These are phyloP conservation scores for Anolis carolinensis DNA, from an alignment of 2,113 vertebrate species.

Conservation along the genomic window DNA sequence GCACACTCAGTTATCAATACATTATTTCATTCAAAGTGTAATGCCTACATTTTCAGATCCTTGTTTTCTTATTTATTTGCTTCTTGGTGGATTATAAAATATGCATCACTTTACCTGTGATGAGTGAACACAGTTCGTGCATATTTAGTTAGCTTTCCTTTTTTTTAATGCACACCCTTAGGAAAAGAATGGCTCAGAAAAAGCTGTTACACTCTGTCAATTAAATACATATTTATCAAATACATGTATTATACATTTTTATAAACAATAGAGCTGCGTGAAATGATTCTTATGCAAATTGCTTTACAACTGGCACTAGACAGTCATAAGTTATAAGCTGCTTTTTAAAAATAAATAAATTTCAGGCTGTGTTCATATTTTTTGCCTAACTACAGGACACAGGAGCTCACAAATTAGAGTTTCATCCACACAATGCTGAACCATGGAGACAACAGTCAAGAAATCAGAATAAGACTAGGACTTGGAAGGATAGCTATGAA, in stretches of 20 bases:
- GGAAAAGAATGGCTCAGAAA: constrained; percentile 3
- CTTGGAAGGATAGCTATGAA: no score
- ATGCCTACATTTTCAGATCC: not conserved
- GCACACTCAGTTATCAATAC: not conserved
- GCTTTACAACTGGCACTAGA: constrained; percentile 4
- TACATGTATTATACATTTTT: constrained; percentile 11
- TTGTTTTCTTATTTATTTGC: constrained; percentile 33
- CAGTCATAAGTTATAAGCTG: constrained; percentile 1
- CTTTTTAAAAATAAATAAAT: not conserved
- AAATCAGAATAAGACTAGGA: no score
- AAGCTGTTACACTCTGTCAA: not conserved
- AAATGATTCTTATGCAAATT: constrained; percentile 31
- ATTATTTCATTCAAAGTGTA: not conserved
- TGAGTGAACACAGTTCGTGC: not conserved
- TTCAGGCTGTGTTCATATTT: not conserved
- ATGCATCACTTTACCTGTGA: not conserved
- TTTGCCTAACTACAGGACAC: not conserved
- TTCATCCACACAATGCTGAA: not conserved
- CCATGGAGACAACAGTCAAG: not conserved
- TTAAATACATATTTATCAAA: constrained; percentile 29
- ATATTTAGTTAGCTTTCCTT: constrained; percentile 31
- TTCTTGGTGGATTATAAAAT: constrained; percentile 26
- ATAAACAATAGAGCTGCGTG: constrained; percentile 2
- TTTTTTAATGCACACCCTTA: not conserved
- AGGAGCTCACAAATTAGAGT: not conserved